These are phyloP conservation scores for Semicossyphus pulcher DNA, from an alignment of 2,113 vertebrate species.

Conservation along the genomic window DNA sequence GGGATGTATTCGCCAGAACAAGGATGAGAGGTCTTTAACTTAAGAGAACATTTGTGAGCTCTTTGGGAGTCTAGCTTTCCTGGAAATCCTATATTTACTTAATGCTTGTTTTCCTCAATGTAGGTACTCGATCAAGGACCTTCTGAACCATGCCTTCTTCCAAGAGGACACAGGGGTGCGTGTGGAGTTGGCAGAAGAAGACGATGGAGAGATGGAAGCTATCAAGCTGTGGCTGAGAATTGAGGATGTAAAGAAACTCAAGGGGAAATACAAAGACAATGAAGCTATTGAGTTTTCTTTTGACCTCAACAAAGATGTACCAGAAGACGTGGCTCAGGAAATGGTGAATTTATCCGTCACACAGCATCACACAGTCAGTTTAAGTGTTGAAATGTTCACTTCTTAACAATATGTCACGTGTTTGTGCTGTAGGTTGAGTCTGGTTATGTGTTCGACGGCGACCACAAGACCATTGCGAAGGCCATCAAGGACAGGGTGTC, in stretches of 20 bases:
- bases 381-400: not conserved
- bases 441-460: conserved; percentile 95
- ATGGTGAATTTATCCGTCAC: conserved; percentile 90
- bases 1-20: conserved; percentile 97
- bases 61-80: not conserved
- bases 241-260: conserved; percentile 97
- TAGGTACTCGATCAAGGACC: conserved; percentile 98
- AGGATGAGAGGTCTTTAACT: conserved; percentile 91
- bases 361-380: too few species aligned
- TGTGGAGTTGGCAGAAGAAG: conserved; percentile 97
- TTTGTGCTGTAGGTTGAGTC: conserved; percentile 90
- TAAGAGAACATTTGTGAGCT: not conserved
- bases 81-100: conserved; percentile 9
- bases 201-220: conserved; percentile 95
- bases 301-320: conserved; percentile 94
- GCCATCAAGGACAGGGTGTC: conserved; percentile 98
- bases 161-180: conserved; percentile 98
- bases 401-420: not conserved
- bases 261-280: conserved; percentile 99
- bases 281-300: conserved; percentile 99
- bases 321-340: conserved; percentile 97
- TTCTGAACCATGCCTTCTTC: conserved; percentile 98
- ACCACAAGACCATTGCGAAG: conserved; percentile 98
- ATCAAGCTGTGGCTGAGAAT: conserved; percentile 98
- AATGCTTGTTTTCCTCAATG: not conserved